phyloP scores from a whole-genome alignment of 2,113 vertebrate genomes.

The Acinonyx jubatus region DNA sequence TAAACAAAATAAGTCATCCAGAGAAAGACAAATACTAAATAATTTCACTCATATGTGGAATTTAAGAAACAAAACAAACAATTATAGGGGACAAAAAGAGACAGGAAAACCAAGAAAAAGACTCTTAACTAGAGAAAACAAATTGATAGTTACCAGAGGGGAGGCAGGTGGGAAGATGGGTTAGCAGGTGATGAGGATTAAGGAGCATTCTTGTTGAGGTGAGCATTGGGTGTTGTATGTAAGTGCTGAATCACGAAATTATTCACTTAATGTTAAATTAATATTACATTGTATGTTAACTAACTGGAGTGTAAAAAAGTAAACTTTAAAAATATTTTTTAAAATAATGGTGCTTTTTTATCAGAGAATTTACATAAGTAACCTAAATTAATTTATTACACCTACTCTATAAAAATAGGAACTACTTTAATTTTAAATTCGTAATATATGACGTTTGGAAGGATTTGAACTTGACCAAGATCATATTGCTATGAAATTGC shows the following conservation, averaged over 20 bases:
- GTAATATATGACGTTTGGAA: background rate
- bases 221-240: background rate
- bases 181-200: background rate
- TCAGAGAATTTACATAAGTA: background rate
- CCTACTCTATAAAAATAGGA: background rate
- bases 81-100: background rate
- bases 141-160: background rate
- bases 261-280: background rate
- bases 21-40: background rate
- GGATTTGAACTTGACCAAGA: background rate
- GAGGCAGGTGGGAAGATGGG: background rate
- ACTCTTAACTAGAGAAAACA: background rate
- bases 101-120: background rate
- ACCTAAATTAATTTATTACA: background rate
- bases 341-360: background rate
- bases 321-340: background rate
- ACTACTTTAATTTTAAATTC: background rate
- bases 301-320: background rate
- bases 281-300: background rate
- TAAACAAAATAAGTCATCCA: background rate
- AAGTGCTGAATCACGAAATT: background rate
- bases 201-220: background rate
- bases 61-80: background rate
- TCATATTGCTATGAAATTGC: background rate
- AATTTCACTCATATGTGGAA: background rate